Evolutionary conservation across 2,113 vertebrate species (phyloP).

Genomic region (Menidia beryllina): DNA sequence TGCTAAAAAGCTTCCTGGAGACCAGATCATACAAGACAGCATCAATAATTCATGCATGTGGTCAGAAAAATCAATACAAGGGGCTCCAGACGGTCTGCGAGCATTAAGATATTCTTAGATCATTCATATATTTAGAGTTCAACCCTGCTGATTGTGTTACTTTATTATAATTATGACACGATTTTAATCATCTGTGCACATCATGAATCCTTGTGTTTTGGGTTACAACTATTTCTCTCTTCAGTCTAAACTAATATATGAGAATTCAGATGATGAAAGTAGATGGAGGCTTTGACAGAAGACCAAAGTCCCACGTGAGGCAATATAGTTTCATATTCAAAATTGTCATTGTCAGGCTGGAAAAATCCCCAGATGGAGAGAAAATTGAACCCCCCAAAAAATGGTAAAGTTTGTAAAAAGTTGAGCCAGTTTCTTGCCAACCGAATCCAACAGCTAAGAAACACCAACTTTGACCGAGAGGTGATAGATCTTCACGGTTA

Average conservation of each 20-base stretch:
- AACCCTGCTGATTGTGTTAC: background rate
- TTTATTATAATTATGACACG: background rate
- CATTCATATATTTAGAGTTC: too few species aligned
- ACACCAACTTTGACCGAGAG: background rate
- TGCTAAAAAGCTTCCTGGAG: slow-evolving; percentile 21
- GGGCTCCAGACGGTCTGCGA: slow-evolving; percentile 37
- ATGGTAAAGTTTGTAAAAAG: background rate
- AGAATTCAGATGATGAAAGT: too few species aligned
- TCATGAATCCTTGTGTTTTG: too few species aligned
- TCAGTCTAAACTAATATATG: too few species aligned
- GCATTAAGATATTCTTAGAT: background rate
- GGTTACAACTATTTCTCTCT: too few species aligned
- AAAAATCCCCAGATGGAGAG: background rate
- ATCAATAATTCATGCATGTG: slow-evolving; percentile 74
- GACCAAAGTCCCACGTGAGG: too few species aligned
- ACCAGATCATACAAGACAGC: slow-evolving; percentile 42
- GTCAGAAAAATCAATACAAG: slow-evolving; percentile 62
- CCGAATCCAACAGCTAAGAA: too few species aligned
- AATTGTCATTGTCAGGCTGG: too few species aligned
- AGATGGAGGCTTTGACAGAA: too few species aligned
- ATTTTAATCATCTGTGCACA: too few species aligned
- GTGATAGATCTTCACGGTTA: background rate
- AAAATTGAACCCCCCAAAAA: background rate
- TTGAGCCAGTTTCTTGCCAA: background rate
- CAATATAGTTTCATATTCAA: too few species aligned